phyloP scores from a whole-genome alignment of 2,797 vertebrate genomes.

The Poeciliopsis infans region DNA sequence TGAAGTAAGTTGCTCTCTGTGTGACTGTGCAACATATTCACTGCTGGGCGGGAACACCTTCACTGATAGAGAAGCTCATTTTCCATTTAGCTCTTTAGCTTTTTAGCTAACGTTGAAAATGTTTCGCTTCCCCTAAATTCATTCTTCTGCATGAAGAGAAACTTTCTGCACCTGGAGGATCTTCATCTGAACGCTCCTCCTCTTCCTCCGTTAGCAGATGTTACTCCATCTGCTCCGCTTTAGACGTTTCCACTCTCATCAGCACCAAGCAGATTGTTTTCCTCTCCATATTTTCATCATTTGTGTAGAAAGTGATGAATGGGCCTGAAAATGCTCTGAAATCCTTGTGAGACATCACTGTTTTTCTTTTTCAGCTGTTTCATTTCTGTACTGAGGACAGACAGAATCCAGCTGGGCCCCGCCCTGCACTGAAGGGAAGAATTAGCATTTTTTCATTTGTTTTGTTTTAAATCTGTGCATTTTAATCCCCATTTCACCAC shows the following conservation, averaged over 20 bases:
- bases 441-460: constrained; percentile 43
- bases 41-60: too few species aligned
- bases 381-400: constrained; percentile 46
- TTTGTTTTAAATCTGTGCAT: constrained; percentile 38
- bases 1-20: constrained; percentile 19
- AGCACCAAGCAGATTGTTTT: constrained; percentile 38
- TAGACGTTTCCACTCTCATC: constrained; percentile 53
- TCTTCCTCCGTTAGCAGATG: constrained; percentile 38
- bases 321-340: constrained; percentile 47
- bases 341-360: constrained; percentile 23
- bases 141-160: background rate
- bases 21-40: constrained; percentile 9
- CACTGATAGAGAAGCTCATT: too few species aligned
- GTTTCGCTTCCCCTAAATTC: too few species aligned
- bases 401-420: constrained; percentile 58
- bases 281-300: constrained; percentile 40
- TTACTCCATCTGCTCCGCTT: constrained; percentile 51
- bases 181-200: constrained; percentile 34
- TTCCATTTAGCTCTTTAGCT: too few species aligned
- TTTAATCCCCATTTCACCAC: constrained; percentile 36
- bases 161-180: too few species aligned
- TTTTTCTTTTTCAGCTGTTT: constrained; percentile 43
- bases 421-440: constrained; percentile 37
- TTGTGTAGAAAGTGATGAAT: constrained; percentile 57
- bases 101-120: too few species aligned